Base-by-base conservation (phyloP, 2,113 vertebrate species). In the Megaleporinus macrocephalus region DNA sequence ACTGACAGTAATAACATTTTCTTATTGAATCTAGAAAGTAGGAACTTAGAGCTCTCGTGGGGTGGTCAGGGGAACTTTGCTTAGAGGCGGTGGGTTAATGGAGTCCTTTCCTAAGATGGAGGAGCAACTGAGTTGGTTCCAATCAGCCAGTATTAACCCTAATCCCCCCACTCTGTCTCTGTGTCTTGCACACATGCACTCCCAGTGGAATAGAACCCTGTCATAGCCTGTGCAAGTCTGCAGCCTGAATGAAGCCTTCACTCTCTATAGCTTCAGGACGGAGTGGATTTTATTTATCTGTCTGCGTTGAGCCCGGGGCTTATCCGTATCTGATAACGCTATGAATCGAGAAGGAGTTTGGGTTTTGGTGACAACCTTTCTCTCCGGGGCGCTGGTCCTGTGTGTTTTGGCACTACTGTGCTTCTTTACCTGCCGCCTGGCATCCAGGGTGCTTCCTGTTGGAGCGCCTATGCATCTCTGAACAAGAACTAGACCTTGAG, bases 391-490 rank as follows among this genome's bases (percentile, higher is more conserved):
- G 0, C 51, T 95, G 61, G 71, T 93, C 41, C 13, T 90, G 11
- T 86, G 86, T 0, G 92, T 93, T 30, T 41, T 94, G 84, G 73
- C 62, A 0, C 74, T 94, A 66, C 89, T 95, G 11, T 95, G 93
- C 81, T 94, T 77, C 87, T 94, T 93, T 66, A 93, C 87, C 86
- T 94, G 94, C 88, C 90, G 94, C 49, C 87, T 95, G 83, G 89
- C 91, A 3, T 85, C 86, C 12, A 86, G 88, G 16, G 82, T 92
- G 0, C 49, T 92, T 73, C 91, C 90, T 47, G 26, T 88, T 44
- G 91, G 89, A 36, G 86, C 93, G 68, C 92, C 92, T 9, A 86
- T 88, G 18, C 78, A 47, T 12, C 90, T 93, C 51, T 94, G 88
- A 93, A n/a, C 0, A 1, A 14, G 11, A 36, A 51, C 15, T 66